Percentiles rank a stretch among this genome's conserved stretches.
Conservation (phyloP, 2,888 invertebrate species). For the Epiperipatus broadwayi region DNA sequence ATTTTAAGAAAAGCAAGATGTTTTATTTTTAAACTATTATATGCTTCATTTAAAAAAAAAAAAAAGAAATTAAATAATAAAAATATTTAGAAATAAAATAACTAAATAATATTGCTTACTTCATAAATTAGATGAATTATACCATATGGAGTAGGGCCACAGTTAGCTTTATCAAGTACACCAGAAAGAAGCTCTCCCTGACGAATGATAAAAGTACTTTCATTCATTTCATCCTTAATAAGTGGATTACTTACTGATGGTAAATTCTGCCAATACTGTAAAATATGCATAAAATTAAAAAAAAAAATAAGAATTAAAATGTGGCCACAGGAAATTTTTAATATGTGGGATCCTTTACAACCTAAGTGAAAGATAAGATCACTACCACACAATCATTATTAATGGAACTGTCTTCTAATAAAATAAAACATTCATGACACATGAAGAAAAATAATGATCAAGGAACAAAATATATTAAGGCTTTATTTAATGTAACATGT, state of each 20-base stretch:
- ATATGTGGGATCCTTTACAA: no score
- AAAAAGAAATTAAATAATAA: neutral
- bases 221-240: constrained; percentile 59
- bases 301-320: neutral
- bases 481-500: no score
- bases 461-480: no score
- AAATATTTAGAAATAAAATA: neutral
- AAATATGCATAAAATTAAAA: neutral
- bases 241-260: no score
- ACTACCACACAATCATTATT: no score
- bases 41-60: constrained; percentile 8
- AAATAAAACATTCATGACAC: no score
- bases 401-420: no score
- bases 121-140: constrained; percentile 87
- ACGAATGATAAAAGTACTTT: constrained; percentile 72
- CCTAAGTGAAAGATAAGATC: no score
- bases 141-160: constrained; percentile 83
- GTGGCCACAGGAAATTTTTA: neutral
- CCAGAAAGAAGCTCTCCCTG: constrained; percentile 73
- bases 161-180: constrained; percentile 86
- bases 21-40: no score
- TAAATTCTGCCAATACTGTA: constrained; percentile 41
- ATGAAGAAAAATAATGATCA: no score
- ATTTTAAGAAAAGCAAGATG: no score
- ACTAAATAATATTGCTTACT: constrained; percentile 25